Base-by-base conservation (phyloP, 2,888 invertebrate species). In the Epicampocera succincta region DNA sequence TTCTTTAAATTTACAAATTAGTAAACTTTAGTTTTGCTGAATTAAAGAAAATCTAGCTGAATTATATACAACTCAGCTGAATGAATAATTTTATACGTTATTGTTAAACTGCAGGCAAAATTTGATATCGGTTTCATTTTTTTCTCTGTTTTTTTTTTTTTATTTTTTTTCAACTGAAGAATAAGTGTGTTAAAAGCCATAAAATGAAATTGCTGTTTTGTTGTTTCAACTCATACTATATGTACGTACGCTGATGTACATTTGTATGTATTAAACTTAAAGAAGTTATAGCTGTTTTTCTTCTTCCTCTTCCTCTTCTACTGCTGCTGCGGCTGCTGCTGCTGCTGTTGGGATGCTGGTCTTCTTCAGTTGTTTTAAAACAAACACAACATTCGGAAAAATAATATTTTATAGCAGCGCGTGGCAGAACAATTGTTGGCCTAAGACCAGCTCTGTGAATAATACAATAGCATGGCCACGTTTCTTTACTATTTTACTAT, bases 361-460 rank as follows among this genome's bases (percentile, higher is more conserved):
- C 38, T 60, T 44, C 46, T 46, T 54, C 15, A 15, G 40, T 54
- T 63, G 44, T 52, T 76, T 38, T 33, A 33, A 46, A 69, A 61
- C 46, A 69, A 17, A 33, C 50, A 80, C 71, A 60, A 69, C 69
- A 80, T 80, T 79, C 68, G 40, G 17, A 71, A 50, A 15, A 52
- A 76, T 69, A 68, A 81, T 73, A 50, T 81, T 77, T 81, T 77
- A 73, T 73, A 46, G 77, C 73, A 73, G 42, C 50, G 76, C 76
- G 73, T 81, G 76, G 56, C 77, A 69, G 29, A 56, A 76, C 48
- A 69, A 77, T 73, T 69, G 69, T 82, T 77, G 81, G 77, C 81
- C 73, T 60, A 77, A 69, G 71, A 82, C 77, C 77, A 82, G 77
- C 56, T 73, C 56, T 56, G 65, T 72, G 60, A 46, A 58, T 56